Evolutionary conservation across 1,140 invertebrate genomes (phyloP).

Genomic region (Drosophila kurseongensis): DNA sequence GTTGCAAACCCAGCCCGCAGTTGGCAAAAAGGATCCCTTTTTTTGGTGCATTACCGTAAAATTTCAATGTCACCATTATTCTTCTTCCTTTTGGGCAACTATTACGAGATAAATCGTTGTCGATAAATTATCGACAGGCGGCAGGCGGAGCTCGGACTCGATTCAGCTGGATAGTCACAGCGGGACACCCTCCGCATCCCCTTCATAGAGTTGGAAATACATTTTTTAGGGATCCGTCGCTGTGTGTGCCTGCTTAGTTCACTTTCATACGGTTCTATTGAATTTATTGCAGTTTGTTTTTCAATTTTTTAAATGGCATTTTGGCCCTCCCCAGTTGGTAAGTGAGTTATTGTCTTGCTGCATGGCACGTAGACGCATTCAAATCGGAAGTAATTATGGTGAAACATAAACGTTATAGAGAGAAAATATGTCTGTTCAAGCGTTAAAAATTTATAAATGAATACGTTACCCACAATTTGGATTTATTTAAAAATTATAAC

Average conservation of each 20-base stretch:
- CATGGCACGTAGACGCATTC: constrained; percentile 41
- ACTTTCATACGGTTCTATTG: constrained; percentile 43
- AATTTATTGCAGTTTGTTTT: constrained; percentile 82
- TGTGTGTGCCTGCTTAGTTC: constrained; percentile 47
- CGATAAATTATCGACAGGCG: constrained; percentile 78
- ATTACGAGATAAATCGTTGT: constrained; percentile 77
- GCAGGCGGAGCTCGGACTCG: constrained; percentile 48
- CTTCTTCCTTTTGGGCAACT: constrained; percentile 52
- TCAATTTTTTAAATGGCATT: constrained; percentile 77
- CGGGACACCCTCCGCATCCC: constrained; percentile 57
- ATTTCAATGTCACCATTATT: constrained; percentile 75
- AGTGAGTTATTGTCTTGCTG: constrained; percentile 60
- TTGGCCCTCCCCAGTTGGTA: constrained; percentile 17
- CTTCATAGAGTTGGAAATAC: constrained; percentile 10
- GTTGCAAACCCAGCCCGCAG: constrained; percentile 6
- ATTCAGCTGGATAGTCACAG: constrained; percentile 44
- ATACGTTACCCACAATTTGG: neutral
- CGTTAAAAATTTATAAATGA: neutral
- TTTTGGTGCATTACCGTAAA: constrained; percentile 65
- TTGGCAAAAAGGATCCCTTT: constrained; percentile 47
- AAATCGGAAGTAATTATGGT: constrained; percentile 55
- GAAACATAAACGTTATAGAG: constrained; percentile 1
- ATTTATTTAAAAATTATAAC: neutral
- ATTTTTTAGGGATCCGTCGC: constrained; percentile 28
- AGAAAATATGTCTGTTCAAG: neutral